Conservation (phyloP, 2,888 invertebrate species). For the Athalia cordata region DNA sequence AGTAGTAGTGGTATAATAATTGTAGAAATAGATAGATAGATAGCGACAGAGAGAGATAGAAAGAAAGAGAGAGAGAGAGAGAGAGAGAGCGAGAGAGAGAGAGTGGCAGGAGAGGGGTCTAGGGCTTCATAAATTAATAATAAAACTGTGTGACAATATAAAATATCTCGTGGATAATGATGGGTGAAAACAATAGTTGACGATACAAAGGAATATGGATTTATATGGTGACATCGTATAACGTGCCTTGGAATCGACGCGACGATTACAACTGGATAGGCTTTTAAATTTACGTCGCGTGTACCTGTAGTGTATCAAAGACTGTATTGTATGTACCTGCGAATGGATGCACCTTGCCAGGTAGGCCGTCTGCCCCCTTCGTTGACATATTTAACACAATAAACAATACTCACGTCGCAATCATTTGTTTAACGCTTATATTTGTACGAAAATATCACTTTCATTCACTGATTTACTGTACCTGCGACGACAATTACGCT, state of each 20-base stretch:
- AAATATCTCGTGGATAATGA: not conserved
- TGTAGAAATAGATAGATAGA: not conserved
- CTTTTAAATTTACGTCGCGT: constrained; percentile 25
- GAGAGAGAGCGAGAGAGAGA: not conserved
- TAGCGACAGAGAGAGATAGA: not conserved
- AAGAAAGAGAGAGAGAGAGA: not conserved
- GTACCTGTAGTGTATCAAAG: constrained; percentile 11
- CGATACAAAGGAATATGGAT: not conserved
- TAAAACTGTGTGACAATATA: not conserved
- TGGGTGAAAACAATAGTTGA: not conserved
- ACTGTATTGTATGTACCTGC: constrained; percentile 30
- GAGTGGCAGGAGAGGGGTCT: not conserved
- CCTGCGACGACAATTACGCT: constrained; percentile 4
- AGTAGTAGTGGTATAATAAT: constrained; percentile 7
- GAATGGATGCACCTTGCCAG: constrained; percentile 45
- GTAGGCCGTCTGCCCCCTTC: constrained; percentile 36
- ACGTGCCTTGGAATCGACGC: constrained; percentile 12
- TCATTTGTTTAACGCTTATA: constrained; percentile 15
- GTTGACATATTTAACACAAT: constrained; percentile 44
- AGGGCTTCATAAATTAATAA: constrained; percentile 34
- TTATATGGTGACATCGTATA: not conserved
- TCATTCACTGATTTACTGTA: constrained; percentile 37
- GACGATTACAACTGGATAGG: constrained; percentile 13
- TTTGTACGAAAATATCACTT: constrained; percentile 29
- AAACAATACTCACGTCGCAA: constrained; percentile 38